A percentile compares a stretch with the other conserved stretches of the same genome.
Evolutionary conservation across 2,113 vertebrate genomes (phyloP).

Genomic region (Syrrhaptes paradoxus): DNA sequence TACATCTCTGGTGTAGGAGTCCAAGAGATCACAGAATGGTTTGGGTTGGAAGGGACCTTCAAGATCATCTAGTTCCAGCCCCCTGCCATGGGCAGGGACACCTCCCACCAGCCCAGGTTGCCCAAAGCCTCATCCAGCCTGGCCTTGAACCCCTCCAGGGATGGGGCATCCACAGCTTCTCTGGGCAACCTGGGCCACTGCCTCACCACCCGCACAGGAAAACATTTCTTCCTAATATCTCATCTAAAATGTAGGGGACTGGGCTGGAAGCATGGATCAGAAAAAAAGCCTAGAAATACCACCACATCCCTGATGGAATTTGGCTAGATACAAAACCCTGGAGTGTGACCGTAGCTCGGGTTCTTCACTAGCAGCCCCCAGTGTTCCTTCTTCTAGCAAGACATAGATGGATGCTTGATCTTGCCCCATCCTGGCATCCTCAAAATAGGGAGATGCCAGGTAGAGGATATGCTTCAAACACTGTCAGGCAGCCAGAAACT

Average conservation of each 20-base stretch:
- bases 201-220: too few species aligned
- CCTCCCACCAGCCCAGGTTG: too few species aligned
- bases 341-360: not conserved
- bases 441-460: not conserved
- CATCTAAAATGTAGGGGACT: not conserved
- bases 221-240: too few species aligned
- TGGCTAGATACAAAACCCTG: not conserved
- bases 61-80: too few species aligned
- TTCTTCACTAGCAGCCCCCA: not conserved
- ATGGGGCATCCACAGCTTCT: too few species aligned
- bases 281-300: not conserved
- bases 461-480: not conserved
- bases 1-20: not conserved
- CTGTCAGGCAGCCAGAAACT: not conserved
- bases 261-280: not conserved
- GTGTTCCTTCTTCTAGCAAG: not conserved
- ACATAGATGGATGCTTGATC: not conserved
- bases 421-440: not conserved
- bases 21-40: not conserved
- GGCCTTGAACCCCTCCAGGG: too few species aligned
- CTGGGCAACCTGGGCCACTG: too few species aligned
- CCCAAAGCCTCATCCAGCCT: too few species aligned
- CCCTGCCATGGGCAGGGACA: too few species aligned
- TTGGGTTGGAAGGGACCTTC: too few species aligned
- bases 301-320: rapidly evolving